phyloP scores from a whole-genome alignment of 2,113 vertebrate species.

The Sander lucioperca region DNA sequence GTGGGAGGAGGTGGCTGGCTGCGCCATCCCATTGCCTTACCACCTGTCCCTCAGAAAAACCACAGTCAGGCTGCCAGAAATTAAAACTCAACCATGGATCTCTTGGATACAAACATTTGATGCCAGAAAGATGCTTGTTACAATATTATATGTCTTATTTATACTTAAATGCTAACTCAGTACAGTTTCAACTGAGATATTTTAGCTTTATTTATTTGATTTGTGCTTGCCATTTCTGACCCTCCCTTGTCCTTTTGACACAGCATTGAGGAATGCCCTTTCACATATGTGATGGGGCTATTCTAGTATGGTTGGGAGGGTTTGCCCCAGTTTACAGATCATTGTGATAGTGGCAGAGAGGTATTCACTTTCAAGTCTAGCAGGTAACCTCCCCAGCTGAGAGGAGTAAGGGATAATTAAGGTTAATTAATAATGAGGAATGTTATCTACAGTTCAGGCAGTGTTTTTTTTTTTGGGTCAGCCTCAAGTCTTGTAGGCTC shows the following conservation, averaged over 20 bases:
- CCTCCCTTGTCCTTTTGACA: constrained; percentile 46
- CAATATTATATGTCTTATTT: constrained; percentile 11
- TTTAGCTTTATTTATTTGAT: neutral
- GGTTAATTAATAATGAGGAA: constrained; percentile 59
- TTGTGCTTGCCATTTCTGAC: constrained; percentile 20
- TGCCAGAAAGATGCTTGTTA: constrained; percentile 23
- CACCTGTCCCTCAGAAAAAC: constrained; percentile 79
- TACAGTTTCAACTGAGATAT: neutral
- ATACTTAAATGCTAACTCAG: neutral
- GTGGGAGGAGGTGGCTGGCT: constrained; percentile 71
- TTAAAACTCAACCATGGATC: constrained; percentile 45
- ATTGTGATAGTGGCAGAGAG: constrained; percentile 30
- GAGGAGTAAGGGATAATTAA: constrained; percentile 2
- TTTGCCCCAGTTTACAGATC: constrained; percentile 56
- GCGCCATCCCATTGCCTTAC: constrained; percentile 76
- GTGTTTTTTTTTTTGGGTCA: constrained; percentile 68
- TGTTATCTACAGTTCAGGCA: constrained; percentile 52
- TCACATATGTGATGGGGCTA: constrained; percentile 61
- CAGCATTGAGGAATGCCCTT: constrained; percentile 55
- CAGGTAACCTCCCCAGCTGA: constrained; percentile 38
- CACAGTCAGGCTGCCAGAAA: constrained; percentile 52
- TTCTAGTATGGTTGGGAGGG: constrained; percentile 60
- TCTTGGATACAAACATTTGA: constrained; percentile 40
- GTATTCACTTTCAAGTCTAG: constrained; percentile 37
- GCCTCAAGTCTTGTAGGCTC: constrained; percentile 52